phyloP scores from a whole-genome alignment of 2,113 vertebrate species.

The Rutilus rutilus region DNA sequence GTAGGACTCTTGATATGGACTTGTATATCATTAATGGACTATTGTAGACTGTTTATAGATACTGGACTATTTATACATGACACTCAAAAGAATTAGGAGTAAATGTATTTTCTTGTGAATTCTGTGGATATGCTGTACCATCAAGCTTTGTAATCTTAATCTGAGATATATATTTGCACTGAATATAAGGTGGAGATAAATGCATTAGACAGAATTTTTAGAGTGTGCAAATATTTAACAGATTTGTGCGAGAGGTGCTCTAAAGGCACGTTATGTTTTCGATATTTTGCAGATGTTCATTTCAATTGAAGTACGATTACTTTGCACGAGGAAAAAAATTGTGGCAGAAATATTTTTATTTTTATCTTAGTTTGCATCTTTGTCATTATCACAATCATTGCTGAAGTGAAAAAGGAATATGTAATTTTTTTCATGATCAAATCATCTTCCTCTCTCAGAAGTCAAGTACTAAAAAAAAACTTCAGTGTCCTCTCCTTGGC shows the following conservation, averaged over 20 bases:
- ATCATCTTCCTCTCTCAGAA: slow-evolving; percentile 37
- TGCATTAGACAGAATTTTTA: slow-evolving; percentile 26
- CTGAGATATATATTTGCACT: slow-evolving; percentile 46
- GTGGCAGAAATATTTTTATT: slow-evolving; percentile 7
- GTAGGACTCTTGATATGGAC: slow-evolving; percentile 40
- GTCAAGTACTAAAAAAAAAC: slow-evolving; percentile 19
- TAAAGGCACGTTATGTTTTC: not conserved
- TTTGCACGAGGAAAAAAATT: slow-evolving; percentile 37
- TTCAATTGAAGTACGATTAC: not conserved
- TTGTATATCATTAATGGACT: slow-evolving; percentile 43
- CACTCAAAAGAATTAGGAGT: slow-evolving; percentile 39
- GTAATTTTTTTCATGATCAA: slow-evolving; percentile 14
- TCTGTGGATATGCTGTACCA: slow-evolving; percentile 47
- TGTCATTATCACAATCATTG: slow-evolving; percentile 22
- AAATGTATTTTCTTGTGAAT: slow-evolving; percentile 44
- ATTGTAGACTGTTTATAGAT: slow-evolving; percentile 44
- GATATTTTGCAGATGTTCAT: slow-evolving; percentile 18
- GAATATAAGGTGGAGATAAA: slow-evolving; percentile 24
- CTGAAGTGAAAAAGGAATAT: slow-evolving; percentile 14
- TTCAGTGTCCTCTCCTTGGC: slow-evolving; percentile 36
- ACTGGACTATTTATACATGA: slow-evolving; percentile 42
- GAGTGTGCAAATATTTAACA: slow-evolving; percentile 35
- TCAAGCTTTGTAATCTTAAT: slow-evolving; percentile 43
- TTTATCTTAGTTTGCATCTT: slow-evolving; percentile 26
- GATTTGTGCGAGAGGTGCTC: slow-evolving; percentile 11